Conservation (phyloP, 1,140 invertebrate genomes). For the Eupeodes corollae region DNA sequence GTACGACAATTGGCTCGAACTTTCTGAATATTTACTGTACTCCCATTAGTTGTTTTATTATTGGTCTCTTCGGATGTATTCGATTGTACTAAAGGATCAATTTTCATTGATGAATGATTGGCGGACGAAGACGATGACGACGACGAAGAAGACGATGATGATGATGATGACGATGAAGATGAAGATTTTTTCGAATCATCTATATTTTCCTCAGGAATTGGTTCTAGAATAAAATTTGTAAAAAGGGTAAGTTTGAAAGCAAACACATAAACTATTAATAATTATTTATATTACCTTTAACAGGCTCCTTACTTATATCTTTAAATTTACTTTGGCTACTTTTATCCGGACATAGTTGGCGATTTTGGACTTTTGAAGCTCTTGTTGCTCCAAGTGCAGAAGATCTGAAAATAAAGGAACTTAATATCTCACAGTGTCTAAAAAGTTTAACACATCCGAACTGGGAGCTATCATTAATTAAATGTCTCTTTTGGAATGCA, state of each 20-base stretch:
- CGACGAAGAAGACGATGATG: no score
- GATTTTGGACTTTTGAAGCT: conserved; percentile 35
- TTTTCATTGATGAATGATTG: not conserved
- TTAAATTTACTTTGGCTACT: conserved; percentile 20
- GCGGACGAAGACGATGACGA: not conserved
- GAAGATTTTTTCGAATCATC: no score
- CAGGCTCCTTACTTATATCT: conserved; percentile 5
- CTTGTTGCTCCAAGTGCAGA: conserved; percentile 32
- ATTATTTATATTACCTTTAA: not conserved
- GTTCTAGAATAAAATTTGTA: not conserved
- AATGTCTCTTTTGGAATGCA: no score
- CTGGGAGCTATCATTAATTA: no score
- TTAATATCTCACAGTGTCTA: no score
- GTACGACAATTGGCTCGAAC: conserved; percentile 71
- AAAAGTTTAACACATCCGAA: no score
- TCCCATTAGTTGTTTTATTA: conserved; percentile 8
- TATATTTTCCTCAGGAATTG: conserved; percentile 10
- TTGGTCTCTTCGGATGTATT: not conserved
- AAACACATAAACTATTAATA: not conserved
- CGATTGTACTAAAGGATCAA: not conserved
- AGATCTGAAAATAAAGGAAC: conserved; percentile 25
- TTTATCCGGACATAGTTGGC: conserved; percentile 36
- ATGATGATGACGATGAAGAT: no score
- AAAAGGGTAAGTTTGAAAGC: not conserved
- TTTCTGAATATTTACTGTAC: conserved; percentile 45